Conservation (phyloP, 2,113 vertebrate species). For the Aplodontia rufa region DNA sequence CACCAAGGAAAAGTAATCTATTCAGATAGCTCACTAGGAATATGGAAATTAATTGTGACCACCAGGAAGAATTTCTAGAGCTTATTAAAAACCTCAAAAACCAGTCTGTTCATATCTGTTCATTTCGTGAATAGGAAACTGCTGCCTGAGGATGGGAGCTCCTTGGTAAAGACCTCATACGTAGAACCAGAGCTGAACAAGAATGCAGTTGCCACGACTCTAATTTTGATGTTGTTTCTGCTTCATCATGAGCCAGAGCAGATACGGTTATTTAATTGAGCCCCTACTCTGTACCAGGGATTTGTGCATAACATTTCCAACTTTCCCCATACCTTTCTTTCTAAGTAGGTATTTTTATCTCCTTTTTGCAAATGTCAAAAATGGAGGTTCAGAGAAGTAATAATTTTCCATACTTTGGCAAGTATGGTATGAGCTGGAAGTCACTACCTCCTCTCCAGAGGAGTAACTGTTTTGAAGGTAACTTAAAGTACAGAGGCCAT, state of each 20-base stretch:
- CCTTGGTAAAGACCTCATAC: neutral
- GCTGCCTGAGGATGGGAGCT: neutral
- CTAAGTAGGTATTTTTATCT: neutral
- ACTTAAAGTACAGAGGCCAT: neutral
- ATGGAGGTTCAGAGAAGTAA: neutral
- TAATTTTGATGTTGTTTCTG: neutral
- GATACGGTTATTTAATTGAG: neutral
- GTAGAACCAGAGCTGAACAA: neutral
- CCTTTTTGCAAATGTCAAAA: neutral
- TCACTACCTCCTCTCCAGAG: neutral
- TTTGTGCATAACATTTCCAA: neutral
- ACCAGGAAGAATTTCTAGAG: neutral
- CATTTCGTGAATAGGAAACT: neutral
- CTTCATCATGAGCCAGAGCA: neutral
- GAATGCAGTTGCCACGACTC: neutral
- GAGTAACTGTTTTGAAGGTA: neutral
- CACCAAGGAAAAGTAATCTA: neutral
- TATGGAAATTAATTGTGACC: neutral
- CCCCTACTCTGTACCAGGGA: neutral
- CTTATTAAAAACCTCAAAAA: constrained; percentile 2
- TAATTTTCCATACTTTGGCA: neutral
- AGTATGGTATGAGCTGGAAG: neutral
- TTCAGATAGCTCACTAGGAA: too few relatives aligned
- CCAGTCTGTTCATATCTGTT: constrained; percentile 1
- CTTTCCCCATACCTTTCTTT: neutral